Evolutionary conservation across 2,113 vertebrate species (phyloP), one percentile per base, ranked within the genome.

Genomic region (Dicentrarchus labrax): DNA sequence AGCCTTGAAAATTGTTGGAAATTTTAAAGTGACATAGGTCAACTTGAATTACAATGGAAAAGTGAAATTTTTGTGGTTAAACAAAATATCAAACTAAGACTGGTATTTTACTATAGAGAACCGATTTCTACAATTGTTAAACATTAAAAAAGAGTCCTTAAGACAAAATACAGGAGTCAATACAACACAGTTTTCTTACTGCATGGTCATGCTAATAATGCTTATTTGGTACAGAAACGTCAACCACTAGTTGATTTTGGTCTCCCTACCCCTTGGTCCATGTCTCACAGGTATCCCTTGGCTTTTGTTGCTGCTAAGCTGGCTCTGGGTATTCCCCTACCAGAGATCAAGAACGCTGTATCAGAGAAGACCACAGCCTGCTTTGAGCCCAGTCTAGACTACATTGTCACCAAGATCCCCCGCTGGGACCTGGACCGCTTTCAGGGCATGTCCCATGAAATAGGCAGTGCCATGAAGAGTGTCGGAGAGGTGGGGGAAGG

Each of bases 341-440:
- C 97, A 4, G 96, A 99, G 83, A 99, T 99, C 83, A 97, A 96
- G 92, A 99, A 99, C 0, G 96, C 96, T 0, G 96, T 99, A 22
- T 98, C 98, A 0, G 97, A 97, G 68, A 96, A 97, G 86, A 99
- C 98, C 41, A 98, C 97, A 0, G 98, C 98, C 85, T 99, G 97
- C 88, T 99, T 98, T 85, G 98, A 99, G 88, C 98, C 98, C 30
- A 99, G 98, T 87, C 93, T 99, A 24, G 98, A 99, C 90, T 99
- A 99, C 39, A 91, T 99, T 48, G 97, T 99, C 57, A 98, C 98
- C 21, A 99, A 99, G 89, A 96, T 99, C 87, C 98, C 98, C 38
- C 97, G 97, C 71, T 99, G 97, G 97, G 98, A 99, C 81, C 92
- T 99, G 76, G 98, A 98, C 86, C 97, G 97, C 71, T 99, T 99